Base-by-base conservation (phyloP, 2,797 vertebrate species). In the Ibycter americanus region DNA sequence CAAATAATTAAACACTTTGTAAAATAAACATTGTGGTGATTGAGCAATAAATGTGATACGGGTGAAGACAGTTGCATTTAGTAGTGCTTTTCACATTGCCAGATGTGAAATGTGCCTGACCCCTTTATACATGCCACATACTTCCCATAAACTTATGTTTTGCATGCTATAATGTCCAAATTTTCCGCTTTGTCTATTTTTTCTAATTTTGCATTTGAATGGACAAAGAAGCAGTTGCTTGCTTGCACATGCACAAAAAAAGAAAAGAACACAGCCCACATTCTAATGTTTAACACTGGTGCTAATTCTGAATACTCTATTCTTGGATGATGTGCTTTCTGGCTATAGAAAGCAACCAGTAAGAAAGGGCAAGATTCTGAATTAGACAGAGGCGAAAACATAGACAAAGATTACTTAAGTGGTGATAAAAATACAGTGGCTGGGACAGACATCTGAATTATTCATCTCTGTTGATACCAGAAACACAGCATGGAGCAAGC, bases 381-480 rank as follows among this genome's bases (percentile, higher is more conserved):
- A 46, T 51, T 21, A 87, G n/a, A 67, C 32, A 68, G 71, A 87
- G 42, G 8, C 2, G 3, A 88, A 86, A 94, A 83, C 22, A 40
- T 11, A 83, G 56, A 27, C 54, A 78, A 83, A 83, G 42, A 87
- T 79, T 8, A 88, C 86, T 96, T 86, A 91, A 71, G 42, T 83
- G 63, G 25, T 89, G 47, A 94, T 90, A 94, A 94, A 95, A 97
- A 94, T 95, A 83, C 65, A 95, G 79, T 52, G 55, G 4, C 61
- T 90, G 34, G 63, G 65, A 88, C 65, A 89, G 52, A 90, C 52
- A 13, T 72, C 74, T 96, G 89, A 96, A 96, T 97, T 96, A 96
- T 95, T 96, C 55, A 95, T 96, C 91, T 76, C 46, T 93, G 42
- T 79, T 88, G 76, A 83, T 86, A 87, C 16, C 36, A 63, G 52